A percentile compares a stretch with the other conserved stretches of the same genome.
These are phyloP conservation scores for Pachyramphus minor DNA, from an alignment of 2,113 vertebrate genomes.

Conservation along the genomic window DNA sequence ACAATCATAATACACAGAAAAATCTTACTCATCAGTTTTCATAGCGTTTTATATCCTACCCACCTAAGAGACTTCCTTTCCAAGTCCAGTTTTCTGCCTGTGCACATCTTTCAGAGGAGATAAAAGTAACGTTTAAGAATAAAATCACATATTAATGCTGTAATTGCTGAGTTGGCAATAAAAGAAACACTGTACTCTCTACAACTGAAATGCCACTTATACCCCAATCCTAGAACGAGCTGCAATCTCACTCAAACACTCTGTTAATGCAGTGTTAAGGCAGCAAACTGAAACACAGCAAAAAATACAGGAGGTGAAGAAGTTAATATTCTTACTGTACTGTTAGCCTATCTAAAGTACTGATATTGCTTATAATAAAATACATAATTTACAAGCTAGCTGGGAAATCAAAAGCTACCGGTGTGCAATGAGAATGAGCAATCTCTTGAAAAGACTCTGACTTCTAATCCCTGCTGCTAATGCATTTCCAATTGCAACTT, in stretches of 20 bases:
- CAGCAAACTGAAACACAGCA: background rate
- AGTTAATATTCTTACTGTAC: background rate
- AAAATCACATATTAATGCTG: background rate
- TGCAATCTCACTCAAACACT: background rate
- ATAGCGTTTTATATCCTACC: background rate
- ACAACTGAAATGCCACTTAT: background rate
- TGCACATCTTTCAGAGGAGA: background rate
- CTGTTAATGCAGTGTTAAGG: background rate
- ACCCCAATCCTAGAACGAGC: background rate
- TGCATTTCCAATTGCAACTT: conserved; percentile 21
- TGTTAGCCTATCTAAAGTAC: background rate
- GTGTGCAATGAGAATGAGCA: background rate
- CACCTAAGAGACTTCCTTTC: background rate
- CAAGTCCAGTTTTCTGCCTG: background rate
- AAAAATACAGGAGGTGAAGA: background rate
- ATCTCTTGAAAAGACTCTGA: background rate
- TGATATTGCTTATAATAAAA: background rate
- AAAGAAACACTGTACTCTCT: background rate
- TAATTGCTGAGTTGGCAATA: background rate
- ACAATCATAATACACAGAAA: background rate
- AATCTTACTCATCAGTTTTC: background rate
- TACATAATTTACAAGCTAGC: background rate
- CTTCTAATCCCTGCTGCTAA: conserved; percentile 12
- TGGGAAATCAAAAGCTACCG: background rate
- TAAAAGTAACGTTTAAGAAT: background rate